Base-by-base conservation (phyloP, 2,888 invertebrate species). In the Coenonympha glycerion region DNA sequence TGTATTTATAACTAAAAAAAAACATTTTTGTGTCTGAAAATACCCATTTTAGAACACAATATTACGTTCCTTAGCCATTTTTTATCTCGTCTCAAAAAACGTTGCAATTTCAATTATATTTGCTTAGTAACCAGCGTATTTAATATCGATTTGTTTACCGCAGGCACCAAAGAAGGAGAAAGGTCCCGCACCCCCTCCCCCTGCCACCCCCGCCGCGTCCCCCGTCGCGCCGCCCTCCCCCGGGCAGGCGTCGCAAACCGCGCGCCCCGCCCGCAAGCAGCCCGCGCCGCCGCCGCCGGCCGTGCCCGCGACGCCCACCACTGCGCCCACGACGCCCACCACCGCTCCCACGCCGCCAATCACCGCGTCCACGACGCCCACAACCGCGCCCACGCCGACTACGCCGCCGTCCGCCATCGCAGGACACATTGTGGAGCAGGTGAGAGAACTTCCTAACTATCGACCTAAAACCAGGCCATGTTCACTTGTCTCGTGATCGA, bases 141-240 rank as follows among this genome's bases (percentile, higher is more conserved):
- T 2, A 9, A 26, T 30, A 47, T 33, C 2, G 6, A 24, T 24
- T 11, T 15, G 1, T 13, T 13, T 24, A 24, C 18, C 11, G 5
- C 68, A 92, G 92, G 89, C 90, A 68, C 90, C 92, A 55, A 94
- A 93, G 79, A 93, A 92, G 73, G 94, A 94, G 68, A 95, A 95
- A 76, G 95, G 95, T 53, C 94, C 93, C 52, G 95, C 93, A 36
- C 95, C 93, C 8, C 90, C 90, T 49, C 94, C 94, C 19, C 90
- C 91, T 19, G 67, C 49, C 59, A 58, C 60, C 53, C 62, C 34
- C 61, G 66, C 53, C 37, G 61, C 28, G 53, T 58, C 56, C 58
- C 55, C 65, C 73, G 13, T 65, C 73, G 13, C 59, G 67, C 52
- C 61, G 59, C 52, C 58, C 65, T 41, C 61, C 55, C 41, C 61